These are phyloP conservation scores for Drosophila murphyi DNA, from an alignment of 1,140 invertebrate genomes.

Conservation along the genomic window DNA sequence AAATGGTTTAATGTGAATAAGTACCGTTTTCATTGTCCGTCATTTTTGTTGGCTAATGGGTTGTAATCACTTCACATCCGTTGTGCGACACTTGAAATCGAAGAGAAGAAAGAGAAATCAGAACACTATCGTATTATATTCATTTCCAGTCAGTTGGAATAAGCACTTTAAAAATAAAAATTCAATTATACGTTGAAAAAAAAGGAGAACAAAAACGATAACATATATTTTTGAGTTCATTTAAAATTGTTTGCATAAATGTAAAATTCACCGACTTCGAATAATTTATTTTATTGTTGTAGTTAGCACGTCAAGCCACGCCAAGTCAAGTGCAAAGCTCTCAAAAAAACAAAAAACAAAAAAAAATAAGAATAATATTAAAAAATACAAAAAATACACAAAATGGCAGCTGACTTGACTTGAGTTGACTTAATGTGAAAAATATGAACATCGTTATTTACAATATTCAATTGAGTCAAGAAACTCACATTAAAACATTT, in stretches of 20 bases:
- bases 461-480: not conserved
- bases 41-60: slow-evolving; percentile 32
- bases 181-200: not conserved
- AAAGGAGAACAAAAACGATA: slow-evolving; percentile 15
- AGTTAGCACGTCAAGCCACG: slow-evolving; percentile 47
- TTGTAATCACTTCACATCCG: slow-evolving; percentile 58
- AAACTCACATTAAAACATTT: slow-evolving; percentile 67
- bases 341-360: slow-evolving; percentile 16
- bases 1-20: slow-evolving; percentile 14
- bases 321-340: slow-evolving; percentile 8
- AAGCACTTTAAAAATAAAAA: slow-evolving; percentile 5
- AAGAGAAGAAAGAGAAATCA: slow-evolving; percentile 55
- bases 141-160: not conserved
- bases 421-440: not conserved
- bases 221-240: not conserved
- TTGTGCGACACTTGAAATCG: slow-evolving; percentile 67
- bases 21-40: slow-evolving; percentile 69
- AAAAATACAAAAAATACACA: not conserved
- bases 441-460: not conserved
- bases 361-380: slow-evolving; percentile 1
- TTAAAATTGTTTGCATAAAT: slow-evolving; percentile 8
- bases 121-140: slow-evolving; percentile 14
- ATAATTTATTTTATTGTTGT: slow-evolving; percentile 38
- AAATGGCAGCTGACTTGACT: not conserved
- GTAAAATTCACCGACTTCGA: not conserved